phyloP scores from a whole-genome alignment of 1,140 invertebrate genomes.

The Drosophila santomea region DNA sequence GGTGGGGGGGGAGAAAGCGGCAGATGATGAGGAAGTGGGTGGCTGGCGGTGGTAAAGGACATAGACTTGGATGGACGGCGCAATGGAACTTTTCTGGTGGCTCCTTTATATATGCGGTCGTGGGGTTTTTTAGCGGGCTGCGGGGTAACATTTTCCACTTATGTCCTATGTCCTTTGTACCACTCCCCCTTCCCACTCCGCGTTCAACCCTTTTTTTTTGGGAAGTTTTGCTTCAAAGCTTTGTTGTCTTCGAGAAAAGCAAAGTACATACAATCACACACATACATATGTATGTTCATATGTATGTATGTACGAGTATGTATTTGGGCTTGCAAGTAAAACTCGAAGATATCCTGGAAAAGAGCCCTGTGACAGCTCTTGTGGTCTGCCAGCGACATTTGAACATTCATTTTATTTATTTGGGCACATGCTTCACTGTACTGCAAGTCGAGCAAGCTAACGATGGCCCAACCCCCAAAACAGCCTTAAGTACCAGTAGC shows the following conservation, averaged over 20 bases:
- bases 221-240: slow-evolving; percentile 78
- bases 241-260: slow-evolving; percentile 53
- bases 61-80: slow-evolving; percentile 36
- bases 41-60: slow-evolving; percentile 1
- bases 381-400: slow-evolving; percentile 79
- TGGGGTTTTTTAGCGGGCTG: not conserved
- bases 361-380: slow-evolving; percentile 76
- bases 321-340: not conserved
- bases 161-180: slow-evolving; percentile 11
- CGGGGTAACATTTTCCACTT: slow-evolving; percentile 19
- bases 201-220: slow-evolving; percentile 59
- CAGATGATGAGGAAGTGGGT: slow-evolving; percentile 10
- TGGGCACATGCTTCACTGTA: slow-evolving; percentile 50
- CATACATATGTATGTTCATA: not conserved
- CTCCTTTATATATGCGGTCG: slow-evolving; percentile 16
- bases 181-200: not conserved
- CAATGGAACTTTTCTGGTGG: slow-evolving; percentile 35
- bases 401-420: slow-evolving; percentile 78
- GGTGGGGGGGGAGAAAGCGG: not conserved
- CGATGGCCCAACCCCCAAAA: slow-evolving; percentile 24
- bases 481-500: slow-evolving; percentile 3
- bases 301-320: not conserved
- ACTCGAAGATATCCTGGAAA: slow-evolving; percentile 42
- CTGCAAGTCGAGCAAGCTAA: not conserved
- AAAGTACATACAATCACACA: slow-evolving; percentile 13